Percentiles rank a stretch among this genome's conserved stretches.
Evolutionary conservation across 2,888 invertebrate genomes (phyloP).

Genomic region (Hydrotaea diabolus): DNA sequence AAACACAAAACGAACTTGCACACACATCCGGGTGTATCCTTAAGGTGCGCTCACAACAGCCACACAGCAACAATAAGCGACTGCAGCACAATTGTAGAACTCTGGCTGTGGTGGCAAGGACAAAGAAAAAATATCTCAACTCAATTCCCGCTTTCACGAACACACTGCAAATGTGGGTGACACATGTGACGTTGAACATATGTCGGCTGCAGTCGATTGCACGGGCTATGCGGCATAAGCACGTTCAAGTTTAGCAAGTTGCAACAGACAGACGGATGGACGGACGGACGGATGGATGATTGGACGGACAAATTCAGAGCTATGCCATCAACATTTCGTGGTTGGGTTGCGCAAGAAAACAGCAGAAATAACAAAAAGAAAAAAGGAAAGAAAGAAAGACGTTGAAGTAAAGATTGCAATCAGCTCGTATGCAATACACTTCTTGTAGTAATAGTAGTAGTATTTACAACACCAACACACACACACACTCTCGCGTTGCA

Average conservation of each 20-base stretch:
- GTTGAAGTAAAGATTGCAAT: not conserved
- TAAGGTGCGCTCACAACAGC: no score
- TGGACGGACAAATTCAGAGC: constrained; percentile 7
- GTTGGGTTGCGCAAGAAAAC: not conserved
- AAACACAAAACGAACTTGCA: constrained; percentile 25
- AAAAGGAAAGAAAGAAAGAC: not conserved
- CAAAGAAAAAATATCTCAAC: not conserved
- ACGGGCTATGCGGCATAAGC: constrained; percentile 17
- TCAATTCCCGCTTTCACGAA: not conserved
- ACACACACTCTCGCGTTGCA: not conserved
- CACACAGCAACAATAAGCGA: not conserved
- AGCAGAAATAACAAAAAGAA: not conserved
- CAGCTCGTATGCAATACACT: not conserved
- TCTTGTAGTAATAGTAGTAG: not conserved
- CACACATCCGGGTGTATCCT: constrained; percentile 41
- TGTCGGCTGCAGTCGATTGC: constrained; percentile 6
- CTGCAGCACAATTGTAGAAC: not conserved
- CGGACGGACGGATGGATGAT: constrained; percentile 1
- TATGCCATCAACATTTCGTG: constrained; percentile 20
- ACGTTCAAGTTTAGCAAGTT: constrained; percentile 32
- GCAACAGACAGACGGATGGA: constrained; percentile 14
- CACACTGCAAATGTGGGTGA: constrained; percentile 54
- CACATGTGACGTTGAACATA: constrained; percentile 46
- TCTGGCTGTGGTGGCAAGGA: not conserved
- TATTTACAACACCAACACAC: not conserved